phyloP scores from a whole-genome alignment of 1,140 invertebrate species.

The Pogonognathellus flavescens region DNA sequence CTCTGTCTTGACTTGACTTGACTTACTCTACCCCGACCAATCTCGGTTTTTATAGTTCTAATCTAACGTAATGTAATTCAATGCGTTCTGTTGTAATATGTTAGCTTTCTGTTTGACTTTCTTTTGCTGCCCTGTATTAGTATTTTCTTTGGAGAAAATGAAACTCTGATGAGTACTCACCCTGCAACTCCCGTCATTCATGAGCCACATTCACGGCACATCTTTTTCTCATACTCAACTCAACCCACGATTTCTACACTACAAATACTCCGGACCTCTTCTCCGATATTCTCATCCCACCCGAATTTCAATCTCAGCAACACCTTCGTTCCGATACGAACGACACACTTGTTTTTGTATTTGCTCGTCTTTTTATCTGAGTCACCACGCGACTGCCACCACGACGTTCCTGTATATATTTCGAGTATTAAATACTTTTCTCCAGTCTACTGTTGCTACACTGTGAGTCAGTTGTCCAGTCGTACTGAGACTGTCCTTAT shows the following conservation, averaged over 20 bases:
- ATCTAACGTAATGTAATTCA: not conserved
- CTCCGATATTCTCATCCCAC: not conserved
- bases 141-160: too few relatives aligned
- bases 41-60: not conserved
- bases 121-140: not conserved
- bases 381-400: not conserved
- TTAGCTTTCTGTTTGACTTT: not conserved
- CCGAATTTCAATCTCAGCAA: not conserved
- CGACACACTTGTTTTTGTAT: not conserved
- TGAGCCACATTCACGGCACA: not conserved
- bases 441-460: not conserved
- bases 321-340: not conserved
- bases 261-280: not conserved
- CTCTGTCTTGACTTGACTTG: not conserved
- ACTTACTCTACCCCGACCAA: conserved; percentile 1
- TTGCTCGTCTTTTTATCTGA: not conserved
- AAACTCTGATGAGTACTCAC: not conserved
- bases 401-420: not conserved
- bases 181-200: not conserved
- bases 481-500: too few relatives aligned
- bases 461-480: too few relatives aligned
- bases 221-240: not conserved
- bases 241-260: not conserved
- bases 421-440: not conserved
- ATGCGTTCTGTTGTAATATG: not conserved